Evolutionary conservation across 2,888 invertebrate species (phyloP), one percentile per base, ranked within the genome.

Genomic region (Drosophila barbarae): DNA sequence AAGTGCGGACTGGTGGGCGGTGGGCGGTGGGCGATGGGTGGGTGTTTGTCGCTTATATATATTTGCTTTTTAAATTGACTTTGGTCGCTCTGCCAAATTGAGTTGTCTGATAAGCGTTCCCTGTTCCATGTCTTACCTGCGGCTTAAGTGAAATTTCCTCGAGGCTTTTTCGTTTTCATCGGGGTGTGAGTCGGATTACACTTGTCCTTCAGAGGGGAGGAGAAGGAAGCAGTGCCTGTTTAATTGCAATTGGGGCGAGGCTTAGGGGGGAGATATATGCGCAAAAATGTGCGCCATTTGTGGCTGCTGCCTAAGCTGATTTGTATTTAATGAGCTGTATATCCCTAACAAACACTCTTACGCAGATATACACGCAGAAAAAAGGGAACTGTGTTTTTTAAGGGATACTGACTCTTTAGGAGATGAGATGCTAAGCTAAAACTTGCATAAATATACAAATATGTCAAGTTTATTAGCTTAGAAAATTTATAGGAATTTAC

Each of bases 61-160:
- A 77, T 79, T 79, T 80, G 73, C 74, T 77, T 80, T 80, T 83
- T 73, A 83, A 80, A 83, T 80, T 80, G 83, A 83, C 83, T 80
- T 83, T 77, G 64, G 59, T 30, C 50, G 66, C 60, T 34, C 30
- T 53, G 15, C 23, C 83, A 80, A 80, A 79, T 80, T 83, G 77
- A 77, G 83, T 67, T 76, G 72, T 71, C 65, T 73, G 77, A 78
- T 79, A 82, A 78, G 77, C 79, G 51, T 63, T 52, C 49, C 55
- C 54, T 69, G 69, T 69, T 51, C 54, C 60, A 67, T 64, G 74
- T 74, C 76, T 69, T 82, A 79, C 82, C 79, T 77, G 80, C 50
- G 75, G 75, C 75, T 79, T 79, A 77, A 82, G 73, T 82, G 80
- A 79, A 75, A 73, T 79, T 72, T 75, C 39, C 32, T 38, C 23